Evolutionary conservation across 2,113 vertebrate species (phyloP).

Genomic region (Xiphorhynchus elegans): DNA sequence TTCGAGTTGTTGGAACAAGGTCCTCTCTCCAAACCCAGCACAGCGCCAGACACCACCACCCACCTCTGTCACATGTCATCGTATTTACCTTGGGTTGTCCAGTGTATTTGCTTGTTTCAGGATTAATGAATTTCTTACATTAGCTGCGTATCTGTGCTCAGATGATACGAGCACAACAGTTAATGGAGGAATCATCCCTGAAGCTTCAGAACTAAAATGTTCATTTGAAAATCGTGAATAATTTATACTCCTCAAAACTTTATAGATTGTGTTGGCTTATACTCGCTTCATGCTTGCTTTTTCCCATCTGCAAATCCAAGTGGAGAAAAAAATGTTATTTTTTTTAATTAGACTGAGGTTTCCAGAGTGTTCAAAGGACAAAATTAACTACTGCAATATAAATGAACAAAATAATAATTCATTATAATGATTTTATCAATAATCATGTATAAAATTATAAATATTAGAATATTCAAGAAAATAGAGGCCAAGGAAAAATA

Average conservation of each 20-base stretch:
- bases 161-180: background rate
- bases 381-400: background rate
- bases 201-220: background rate
- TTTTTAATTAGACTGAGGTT: background rate
- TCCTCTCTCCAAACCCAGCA: background rate
- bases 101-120: background rate
- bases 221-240: background rate
- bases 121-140: background rate
- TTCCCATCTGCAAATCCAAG: background rate
- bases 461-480: background rate
- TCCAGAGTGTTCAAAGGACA: background rate
- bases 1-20: background rate
- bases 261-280: fast-evolving
- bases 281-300: background rate
- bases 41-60: background rate
- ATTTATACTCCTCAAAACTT: background rate
- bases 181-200: background rate
- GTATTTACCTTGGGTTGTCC: background rate
- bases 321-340: background rate
- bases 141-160: background rate
- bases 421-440: background rate
- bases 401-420: background rate
- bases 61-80: background rate
- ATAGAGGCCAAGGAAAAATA: background rate
- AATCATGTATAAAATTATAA: background rate